Evolutionary conservation across 2,113 vertebrate genomes (phyloP).

Genomic region (Euleptes europaea): DNA sequence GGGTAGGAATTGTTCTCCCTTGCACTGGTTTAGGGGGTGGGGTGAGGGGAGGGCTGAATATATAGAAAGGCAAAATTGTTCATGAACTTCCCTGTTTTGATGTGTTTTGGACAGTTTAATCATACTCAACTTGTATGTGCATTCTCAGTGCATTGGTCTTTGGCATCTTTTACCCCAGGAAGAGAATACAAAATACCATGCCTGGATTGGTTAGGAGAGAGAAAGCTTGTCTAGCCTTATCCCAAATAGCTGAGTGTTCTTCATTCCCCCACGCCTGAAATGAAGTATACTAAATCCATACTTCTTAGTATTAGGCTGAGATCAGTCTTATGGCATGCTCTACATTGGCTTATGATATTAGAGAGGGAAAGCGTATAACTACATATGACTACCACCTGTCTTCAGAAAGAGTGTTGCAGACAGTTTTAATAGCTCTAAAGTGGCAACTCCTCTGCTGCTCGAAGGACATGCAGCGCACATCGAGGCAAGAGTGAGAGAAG

Average conservation of each 20-base stretch:
- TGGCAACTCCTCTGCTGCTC: not conserved
- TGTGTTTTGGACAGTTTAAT: not conserved
- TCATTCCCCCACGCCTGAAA: conserved; percentile 27
- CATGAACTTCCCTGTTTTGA: not conserved
- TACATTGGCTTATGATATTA: not conserved
- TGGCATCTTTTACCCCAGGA: not conserved
- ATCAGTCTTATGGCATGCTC: not conserved
- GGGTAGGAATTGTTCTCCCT: not conserved
- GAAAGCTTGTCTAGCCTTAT: not conserved
- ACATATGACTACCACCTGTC: not conserved
- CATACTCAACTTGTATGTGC: not conserved
- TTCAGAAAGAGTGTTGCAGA: not conserved
- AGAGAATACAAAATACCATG: not conserved
- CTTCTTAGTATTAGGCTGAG: not conserved
- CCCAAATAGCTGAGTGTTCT: not conserved
- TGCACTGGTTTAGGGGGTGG: not conserved
- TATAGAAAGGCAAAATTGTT: not conserved
- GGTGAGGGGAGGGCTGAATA: not conserved
- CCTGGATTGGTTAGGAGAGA: not conserved
- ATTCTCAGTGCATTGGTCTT: not conserved
- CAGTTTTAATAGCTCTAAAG: not conserved
- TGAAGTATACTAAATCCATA: not conserved
- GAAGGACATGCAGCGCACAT: not conserved
- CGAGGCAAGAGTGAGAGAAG: conserved; percentile 27
- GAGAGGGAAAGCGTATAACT: not conserved